These are phyloP conservation scores for Hipparchia semele DNA, from an alignment of 2,888 invertebrate species.

Conservation along the genomic window DNA sequence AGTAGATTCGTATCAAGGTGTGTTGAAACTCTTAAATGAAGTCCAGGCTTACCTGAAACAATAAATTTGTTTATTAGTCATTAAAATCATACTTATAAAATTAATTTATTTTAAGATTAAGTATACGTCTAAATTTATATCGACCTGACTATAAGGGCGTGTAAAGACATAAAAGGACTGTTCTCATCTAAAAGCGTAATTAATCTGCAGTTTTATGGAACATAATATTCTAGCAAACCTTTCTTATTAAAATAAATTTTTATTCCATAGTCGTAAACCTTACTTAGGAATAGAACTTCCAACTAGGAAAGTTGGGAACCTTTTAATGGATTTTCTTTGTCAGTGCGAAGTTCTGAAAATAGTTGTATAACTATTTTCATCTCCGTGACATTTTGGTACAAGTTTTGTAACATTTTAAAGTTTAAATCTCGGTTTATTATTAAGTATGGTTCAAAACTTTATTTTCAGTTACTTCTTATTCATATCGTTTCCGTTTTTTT, in stretches of 20 bases:
- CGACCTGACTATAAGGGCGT: not conserved
- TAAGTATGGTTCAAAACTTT: slow-evolving; percentile 2
- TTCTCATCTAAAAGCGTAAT: too few relatives aligned
- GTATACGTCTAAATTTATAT: too few relatives aligned
- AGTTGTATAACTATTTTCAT: slow-evolving; percentile 37
- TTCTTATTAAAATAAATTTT: slow-evolving; percentile 19
- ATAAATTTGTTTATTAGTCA: slow-evolving; percentile 11
- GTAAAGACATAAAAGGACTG: not conserved
- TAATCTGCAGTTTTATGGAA: too few relatives aligned
- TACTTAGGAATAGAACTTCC: slow-evolving; percentile 38
- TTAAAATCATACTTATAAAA: not conserved
- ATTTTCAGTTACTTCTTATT: not conserved
- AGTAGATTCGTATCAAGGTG: not conserved
- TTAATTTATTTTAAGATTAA: too few relatives aligned
- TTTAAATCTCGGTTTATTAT: slow-evolving; percentile 33
- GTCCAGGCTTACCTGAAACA: slow-evolving; percentile 40
- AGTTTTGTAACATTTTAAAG: slow-evolving; percentile 30
- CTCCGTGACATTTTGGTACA: slow-evolving; percentile 36
- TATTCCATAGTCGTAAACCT: slow-evolving; percentile 28
- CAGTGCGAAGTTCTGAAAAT: slow-evolving; percentile 32
- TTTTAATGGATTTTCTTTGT: slow-evolving; percentile 41
- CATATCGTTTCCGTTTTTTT: not conserved
- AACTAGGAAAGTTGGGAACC: slow-evolving; percentile 37
- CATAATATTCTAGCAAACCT: not conserved
- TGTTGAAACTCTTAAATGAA: not conserved